Percentiles rank a stretch among this genome's conserved stretches.
phyloP scores from a whole-genome alignment of 1,140 invertebrate genomes.

The Sesamia nonagrioides region DNA sequence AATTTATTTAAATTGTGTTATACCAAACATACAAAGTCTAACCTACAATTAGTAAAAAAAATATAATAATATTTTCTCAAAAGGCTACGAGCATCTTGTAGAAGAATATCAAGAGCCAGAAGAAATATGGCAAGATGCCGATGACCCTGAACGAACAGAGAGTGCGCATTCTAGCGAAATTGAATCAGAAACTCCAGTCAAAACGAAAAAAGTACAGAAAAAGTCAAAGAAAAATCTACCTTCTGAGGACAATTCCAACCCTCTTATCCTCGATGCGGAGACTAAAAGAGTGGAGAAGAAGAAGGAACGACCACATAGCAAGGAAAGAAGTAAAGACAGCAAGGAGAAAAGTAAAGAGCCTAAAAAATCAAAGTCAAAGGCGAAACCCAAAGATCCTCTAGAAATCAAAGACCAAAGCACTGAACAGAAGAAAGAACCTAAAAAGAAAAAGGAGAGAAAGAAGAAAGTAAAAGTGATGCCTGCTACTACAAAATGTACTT shows the following conservation, averaged over 20 bases:
- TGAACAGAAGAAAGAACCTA: slow-evolving; percentile 48
- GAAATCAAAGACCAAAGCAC: slow-evolving; percentile 30
- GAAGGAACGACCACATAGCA: slow-evolving; percentile 67
- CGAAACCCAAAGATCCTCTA: slow-evolving; percentile 53
- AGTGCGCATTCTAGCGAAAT: slow-evolving; percentile 51
- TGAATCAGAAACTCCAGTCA: slow-evolving; percentile 19
- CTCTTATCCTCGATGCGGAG: slow-evolving; percentile 64
- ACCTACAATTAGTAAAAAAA: neutral
- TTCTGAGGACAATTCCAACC: slow-evolving; percentile 69
- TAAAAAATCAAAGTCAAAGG: slow-evolving; percentile 56
- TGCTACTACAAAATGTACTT: slow-evolving; percentile 44
- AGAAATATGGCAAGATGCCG: slow-evolving; percentile 65
- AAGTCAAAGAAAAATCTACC: slow-evolving; percentile 57
- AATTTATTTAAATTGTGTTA: no score
- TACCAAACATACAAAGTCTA: neutral
- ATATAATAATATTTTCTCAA: slow-evolving; percentile 21
- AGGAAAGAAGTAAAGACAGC: slow-evolving; percentile 65
- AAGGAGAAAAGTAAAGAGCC: slow-evolving; percentile 67
- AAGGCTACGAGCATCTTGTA: slow-evolving; percentile 85
- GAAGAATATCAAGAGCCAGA: slow-evolving; percentile 80
- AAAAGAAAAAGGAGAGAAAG: slow-evolving; percentile 49
- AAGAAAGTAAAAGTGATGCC: slow-evolving; percentile 57
- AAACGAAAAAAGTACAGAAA: slow-evolving; percentile 56
- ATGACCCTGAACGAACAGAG: slow-evolving; percentile 59
- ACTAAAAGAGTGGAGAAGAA: slow-evolving; percentile 62